Evolutionary conservation across 2,888 invertebrate genomes (phyloP).

Genomic region (Metallyticus violacea): DNA sequence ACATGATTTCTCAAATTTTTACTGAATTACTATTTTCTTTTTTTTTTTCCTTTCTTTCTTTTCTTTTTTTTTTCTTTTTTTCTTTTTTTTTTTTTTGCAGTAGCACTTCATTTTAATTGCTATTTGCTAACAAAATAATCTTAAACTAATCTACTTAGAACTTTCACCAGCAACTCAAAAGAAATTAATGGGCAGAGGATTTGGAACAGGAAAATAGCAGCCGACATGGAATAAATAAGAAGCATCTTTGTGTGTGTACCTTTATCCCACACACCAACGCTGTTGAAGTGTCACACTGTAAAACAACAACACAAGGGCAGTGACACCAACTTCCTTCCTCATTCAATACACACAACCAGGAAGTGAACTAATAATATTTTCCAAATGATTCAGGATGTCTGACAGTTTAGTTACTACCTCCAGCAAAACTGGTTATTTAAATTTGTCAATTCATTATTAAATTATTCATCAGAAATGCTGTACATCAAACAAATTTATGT

Average conservation of each 20-base stretch:
- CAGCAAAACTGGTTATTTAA: background rate
- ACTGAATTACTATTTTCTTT: background rate
- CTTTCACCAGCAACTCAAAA: background rate
- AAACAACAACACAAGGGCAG: conserved; percentile 15
- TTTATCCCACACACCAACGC: conserved; percentile 13
- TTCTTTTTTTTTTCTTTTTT: background rate
- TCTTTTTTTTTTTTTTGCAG: background rate
- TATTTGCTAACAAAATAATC: background rate
- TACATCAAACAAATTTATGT: background rate
- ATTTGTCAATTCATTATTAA: background rate
- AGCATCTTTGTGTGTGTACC: conserved; percentile 19
- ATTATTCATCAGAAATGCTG: background rate
- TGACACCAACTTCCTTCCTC: background rate
- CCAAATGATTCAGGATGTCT: background rate
- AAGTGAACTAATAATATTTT: background rate
- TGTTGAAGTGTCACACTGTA: conserved; percentile 19
- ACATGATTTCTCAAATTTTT: background rate
- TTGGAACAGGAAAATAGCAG: background rate
- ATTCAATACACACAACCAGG: background rate
- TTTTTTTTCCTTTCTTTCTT: background rate
- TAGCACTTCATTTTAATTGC: background rate
- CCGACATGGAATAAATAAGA: background rate
- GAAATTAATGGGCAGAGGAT: background rate
- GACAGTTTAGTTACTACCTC: too few relatives aligned
- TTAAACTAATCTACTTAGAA: conserved; percentile 3